Evolutionary conservation across 2,797 vertebrate species (phyloP).

Genomic region (Agapornis canus): DNA sequence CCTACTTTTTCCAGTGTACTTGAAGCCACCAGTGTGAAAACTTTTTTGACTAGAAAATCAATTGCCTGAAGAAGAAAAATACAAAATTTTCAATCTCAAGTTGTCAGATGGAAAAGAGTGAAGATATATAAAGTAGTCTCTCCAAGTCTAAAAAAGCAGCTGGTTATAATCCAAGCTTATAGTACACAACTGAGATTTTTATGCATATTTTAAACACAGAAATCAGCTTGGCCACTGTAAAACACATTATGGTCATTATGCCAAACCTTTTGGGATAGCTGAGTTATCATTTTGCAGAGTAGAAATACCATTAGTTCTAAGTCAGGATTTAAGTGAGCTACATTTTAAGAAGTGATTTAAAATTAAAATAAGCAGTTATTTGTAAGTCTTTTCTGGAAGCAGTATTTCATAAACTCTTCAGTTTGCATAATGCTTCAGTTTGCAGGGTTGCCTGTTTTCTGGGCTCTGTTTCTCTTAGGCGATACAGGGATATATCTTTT

Average conservation of each 20-base stretch:
- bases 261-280: background rate
- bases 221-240: background rate
- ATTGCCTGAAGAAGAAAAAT: background rate
- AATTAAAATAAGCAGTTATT: background rate
- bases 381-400: background rate
- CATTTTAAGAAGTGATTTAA: background rate
- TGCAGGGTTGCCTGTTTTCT: background rate
- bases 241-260: background rate
- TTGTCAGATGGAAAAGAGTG: background rate
- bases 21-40: accelerated
- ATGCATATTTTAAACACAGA: background rate
- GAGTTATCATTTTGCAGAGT: background rate
- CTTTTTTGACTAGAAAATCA: background rate
- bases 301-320: background rate
- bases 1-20: background rate
- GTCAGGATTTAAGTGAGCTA: background rate
- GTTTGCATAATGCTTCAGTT: background rate
- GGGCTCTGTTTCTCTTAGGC: background rate
- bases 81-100: background rate
- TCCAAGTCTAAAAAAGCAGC: background rate
- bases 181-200: background rate
- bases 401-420: background rate
- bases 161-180: background rate
- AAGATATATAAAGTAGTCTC: background rate
- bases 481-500: background rate